Percentiles rank a stretch among this genome's conserved stretches.
These are phyloP conservation scores for Dolichoris vasculosae DNA, from an alignment of 1,140 invertebrate genomes.

Conservation along the genomic window DNA sequence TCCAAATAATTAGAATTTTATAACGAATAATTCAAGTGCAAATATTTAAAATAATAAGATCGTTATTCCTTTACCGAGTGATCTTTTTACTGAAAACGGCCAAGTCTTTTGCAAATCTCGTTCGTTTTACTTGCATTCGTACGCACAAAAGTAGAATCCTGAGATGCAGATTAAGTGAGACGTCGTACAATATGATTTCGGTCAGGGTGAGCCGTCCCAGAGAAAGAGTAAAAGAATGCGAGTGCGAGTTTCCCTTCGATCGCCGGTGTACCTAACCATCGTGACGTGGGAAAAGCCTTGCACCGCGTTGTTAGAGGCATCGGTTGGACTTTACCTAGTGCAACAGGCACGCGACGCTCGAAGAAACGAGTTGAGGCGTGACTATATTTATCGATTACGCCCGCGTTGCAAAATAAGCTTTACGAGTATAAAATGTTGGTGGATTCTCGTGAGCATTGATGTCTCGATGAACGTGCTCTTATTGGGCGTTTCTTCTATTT, in stretches of 20 bases:
- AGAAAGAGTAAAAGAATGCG: not conserved
- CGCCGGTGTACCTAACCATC: not conserved
- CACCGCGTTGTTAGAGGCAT: not conserved
- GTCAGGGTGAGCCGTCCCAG: conserved; percentile 17
- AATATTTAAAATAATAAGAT: too few species aligned
- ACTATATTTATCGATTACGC: conserved; percentile 49
- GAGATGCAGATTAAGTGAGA: not conserved
- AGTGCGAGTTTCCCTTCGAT: conserved; percentile 1
- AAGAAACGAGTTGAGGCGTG: not conserved
- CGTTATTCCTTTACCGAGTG: too few species aligned
- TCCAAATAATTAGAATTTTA: too few species aligned
- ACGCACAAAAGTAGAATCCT: not conserved
- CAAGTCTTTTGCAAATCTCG: not conserved
- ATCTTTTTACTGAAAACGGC: too few species aligned
- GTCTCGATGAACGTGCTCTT: too few species aligned
- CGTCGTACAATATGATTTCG: not conserved
- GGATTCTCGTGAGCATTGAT: too few species aligned
- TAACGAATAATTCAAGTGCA: too few species aligned
- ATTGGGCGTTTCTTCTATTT: too few species aligned
- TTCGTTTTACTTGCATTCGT: not conserved
- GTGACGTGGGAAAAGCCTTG: conserved; percentile 26
- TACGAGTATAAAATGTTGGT: not conserved
- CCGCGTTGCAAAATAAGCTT: not conserved
- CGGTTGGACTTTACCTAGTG: not conserved
- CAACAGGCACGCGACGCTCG: conserved; percentile 11